Percentiles rank a stretch among this genome's conserved stretches.
These are phyloP conservation scores for Dermochelys coriacea DNA, from an alignment of 2,797 vertebrate genomes.

Conservation along the genomic window DNA sequence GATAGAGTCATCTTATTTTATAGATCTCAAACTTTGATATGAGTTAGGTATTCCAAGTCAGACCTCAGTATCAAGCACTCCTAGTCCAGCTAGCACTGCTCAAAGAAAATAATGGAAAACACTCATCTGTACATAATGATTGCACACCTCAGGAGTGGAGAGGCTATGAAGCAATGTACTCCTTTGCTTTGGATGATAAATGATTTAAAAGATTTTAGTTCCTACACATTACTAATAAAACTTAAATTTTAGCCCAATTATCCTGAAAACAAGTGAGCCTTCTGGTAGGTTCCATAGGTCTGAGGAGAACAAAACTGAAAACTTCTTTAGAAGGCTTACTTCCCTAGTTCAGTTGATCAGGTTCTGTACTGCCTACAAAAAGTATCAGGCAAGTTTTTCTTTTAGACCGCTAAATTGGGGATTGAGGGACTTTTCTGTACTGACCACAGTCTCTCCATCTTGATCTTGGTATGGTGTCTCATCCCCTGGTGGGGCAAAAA, in stretches of 20 bases:
- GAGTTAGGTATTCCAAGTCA: background rate
- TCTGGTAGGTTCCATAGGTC: background rate
- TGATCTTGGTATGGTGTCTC: background rate
- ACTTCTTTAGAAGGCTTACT: background rate
- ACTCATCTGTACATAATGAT: background rate
- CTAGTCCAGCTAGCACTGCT: background rate
- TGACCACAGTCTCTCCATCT: background rate
- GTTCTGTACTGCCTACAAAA: background rate
- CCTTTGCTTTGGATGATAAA: background rate
- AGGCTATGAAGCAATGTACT: rapidly evolving
- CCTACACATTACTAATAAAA: background rate
- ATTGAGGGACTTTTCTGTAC: background rate
- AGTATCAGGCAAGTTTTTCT: background rate
- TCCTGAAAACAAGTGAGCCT: background rate
- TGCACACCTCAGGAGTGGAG: too few relatives aligned
- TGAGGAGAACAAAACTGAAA: background rate
- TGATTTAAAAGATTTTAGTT: background rate
- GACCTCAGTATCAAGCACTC: background rate
- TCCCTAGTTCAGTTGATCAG: rapidly evolving
- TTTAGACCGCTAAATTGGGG: background rate
- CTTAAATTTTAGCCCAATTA: background rate
- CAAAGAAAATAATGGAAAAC: background rate
- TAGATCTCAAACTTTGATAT: background rate
- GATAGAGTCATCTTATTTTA: background rate
- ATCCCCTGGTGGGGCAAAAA: background rate